Evolutionary conservation across 2,888 invertebrate species (phyloP), one percentile per base, ranked within the genome.

Genomic region (Spilarctia lutea): DNA sequence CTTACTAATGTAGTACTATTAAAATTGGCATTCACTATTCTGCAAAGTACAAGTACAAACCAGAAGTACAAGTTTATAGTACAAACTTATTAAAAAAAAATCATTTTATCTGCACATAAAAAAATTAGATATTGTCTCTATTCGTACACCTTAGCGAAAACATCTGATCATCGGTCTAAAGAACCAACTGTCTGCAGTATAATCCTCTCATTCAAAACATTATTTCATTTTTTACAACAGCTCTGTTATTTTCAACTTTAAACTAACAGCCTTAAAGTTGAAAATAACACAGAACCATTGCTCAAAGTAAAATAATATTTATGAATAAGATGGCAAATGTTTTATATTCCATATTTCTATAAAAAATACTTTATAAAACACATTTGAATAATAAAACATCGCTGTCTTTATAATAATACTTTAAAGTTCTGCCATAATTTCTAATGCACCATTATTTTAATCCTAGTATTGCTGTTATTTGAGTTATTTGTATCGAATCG

Each of bases 331-430:
- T 1, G 16, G 24, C 6, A 24, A 60, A 1, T 20, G 3, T 30
- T 63, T 71, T 18, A 65, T 27, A 45, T 65, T 20, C n/a, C 72
- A 72, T 56, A 73, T 74, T 35, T 70, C 4, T 60, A 35, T 65
- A n/a, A 30, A 66, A n/a, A 78, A 52, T 24, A 72, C 69, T 74
- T 73, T 77, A 79, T 65, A 79, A 81, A 76, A 72, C n/a, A 78
- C 70, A 35, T 75, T 80, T 74, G 78, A 80, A 82, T 78, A 81
- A 82, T 76, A 72, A 84, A 85, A 81, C 78, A 72, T 81, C 79
- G 81, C 79, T 84, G 87, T 87, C 80, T 80, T 83, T 80, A 79
- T 75, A 84, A 81, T 86, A 85, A 85, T 85, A 85, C 84, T 86
- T 86, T 30, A 69, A 73, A 76, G 13, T 68, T 75, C 68, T 72